phyloP scores from a whole-genome alignment of 2,888 invertebrate genomes.

The Caenorhabditis angaria region DNA sequence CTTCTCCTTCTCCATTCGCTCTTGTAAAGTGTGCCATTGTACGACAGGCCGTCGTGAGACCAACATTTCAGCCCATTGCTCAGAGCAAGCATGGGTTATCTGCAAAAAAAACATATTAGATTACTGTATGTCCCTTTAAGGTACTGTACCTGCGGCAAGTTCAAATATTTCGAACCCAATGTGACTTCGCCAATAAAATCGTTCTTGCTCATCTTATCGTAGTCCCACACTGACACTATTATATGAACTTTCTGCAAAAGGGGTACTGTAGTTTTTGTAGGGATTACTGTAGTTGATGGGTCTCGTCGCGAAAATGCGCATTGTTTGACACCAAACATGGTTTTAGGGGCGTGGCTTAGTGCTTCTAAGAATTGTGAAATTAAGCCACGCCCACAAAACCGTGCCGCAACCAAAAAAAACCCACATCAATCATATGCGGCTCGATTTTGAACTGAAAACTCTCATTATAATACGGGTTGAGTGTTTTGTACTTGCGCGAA shows the following conservation, averaged over 20 bases:
- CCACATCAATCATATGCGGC: conserved; percentile 64
- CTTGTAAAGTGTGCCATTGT: conserved; percentile 71
- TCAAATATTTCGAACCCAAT: conserved; percentile 60
- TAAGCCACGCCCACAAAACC: no score
- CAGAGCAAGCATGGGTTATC: conserved; percentile 56
- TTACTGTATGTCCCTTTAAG: no score
- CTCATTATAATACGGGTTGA: conserved; percentile 71
- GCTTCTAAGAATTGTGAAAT: conserved; percentile 1
- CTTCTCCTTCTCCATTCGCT: conserved; percentile 59
- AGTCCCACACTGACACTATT: conserved; percentile 71
- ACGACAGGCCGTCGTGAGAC: conserved; percentile 68
- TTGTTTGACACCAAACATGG: no score
- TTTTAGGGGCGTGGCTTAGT: not conserved
- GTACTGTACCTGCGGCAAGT: conserved; percentile 46
- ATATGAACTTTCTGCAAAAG: conserved; percentile 51
- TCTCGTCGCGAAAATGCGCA: no score
- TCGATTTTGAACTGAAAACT: conserved; percentile 72
- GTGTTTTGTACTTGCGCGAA: conserved; percentile 67
- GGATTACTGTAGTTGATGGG: no score
- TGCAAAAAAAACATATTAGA: conserved; percentile 7
- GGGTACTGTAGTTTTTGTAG: not conserved
- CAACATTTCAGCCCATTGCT: conserved; percentile 72
- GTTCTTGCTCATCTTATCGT: conserved; percentile 71
- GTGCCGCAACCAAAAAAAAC: no score
- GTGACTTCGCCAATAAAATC: conserved; percentile 70